Evolutionary conservation across 64 coral and sea anemone genomes (phyloP).

Genomic region (Trachythela sp.): DNA sequence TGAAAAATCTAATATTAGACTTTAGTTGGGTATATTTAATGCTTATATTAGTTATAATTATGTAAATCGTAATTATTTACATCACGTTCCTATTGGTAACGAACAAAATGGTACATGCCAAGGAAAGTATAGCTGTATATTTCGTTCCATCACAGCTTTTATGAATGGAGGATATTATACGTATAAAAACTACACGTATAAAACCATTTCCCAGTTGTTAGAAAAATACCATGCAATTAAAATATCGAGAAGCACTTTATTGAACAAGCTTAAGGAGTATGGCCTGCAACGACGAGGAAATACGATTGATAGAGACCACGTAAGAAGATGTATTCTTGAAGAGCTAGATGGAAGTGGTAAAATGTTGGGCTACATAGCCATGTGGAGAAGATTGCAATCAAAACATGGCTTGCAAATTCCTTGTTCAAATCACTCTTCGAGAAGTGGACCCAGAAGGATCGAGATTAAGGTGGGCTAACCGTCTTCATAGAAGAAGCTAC

Average conservation of each 20-base stretch:
- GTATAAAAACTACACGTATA: neutral
- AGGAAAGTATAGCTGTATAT: too few relatives aligned
- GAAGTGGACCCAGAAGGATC: neutral
- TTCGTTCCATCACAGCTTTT: too few relatives aligned
- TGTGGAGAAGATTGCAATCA: neutral
- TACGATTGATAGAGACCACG: neutral
- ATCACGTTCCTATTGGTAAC: too few relatives aligned
- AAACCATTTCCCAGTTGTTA: neutral
- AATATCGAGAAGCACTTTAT: neutral
- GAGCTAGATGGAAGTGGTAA: neutral
- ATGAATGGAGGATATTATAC: neutral
- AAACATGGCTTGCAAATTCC: neutral
- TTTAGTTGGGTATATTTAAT: too few relatives aligned
- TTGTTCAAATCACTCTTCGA: neutral
- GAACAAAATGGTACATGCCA: too few relatives aligned
- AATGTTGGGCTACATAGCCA: neutral
- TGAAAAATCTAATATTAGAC: too few relatives aligned
- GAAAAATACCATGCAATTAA: neutral
- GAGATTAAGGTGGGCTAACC: neutral
- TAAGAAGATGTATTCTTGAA: neutral
- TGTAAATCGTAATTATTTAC: too few relatives aligned
- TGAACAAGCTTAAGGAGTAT: conserved; percentile 3
- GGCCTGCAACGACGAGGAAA: neutral
- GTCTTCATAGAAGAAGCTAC: neutral
- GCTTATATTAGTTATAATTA: too few relatives aligned